Evolutionary conservation across 2,888 invertebrate species (phyloP), one percentile per base, ranked within the genome.

Genomic region (Acleris emargana): DNA sequence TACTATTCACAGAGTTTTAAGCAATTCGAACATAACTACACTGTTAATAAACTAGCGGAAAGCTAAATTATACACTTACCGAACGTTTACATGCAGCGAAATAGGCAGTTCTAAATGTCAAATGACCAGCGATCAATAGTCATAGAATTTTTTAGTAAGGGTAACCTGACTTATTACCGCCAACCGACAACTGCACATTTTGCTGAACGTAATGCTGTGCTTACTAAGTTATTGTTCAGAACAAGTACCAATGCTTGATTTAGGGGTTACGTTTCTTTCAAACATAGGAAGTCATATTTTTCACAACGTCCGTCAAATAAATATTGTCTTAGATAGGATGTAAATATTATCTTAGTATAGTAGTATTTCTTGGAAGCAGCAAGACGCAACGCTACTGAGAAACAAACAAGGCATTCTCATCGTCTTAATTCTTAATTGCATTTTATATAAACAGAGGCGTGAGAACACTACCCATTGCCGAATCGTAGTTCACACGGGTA

Each of bases 391-490:
- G 64, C 42, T 80, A 74, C 79, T 70, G 64, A 76, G 81, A 84
- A 82, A 72, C 76, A 79, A 76, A 75, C 77, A 67, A 73, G 70
- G 73, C 73, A 76, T 77, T 79, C 66, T 72, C 38, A 38, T 38
- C 63, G 73, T 74, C 76, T 79, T 80, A 80, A 80, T 81, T 78
- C 76, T 61, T 77, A 74, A 69, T 74, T 71, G 71, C 71, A 77
- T 50, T 67, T 58, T 58, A 77, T 74, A 81, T 84, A 84, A 85
- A 81, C 76, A 80, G 66, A 74, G 66, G 76, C 86, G 85, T 89
- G 90, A 78, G 89, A 90, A 82, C 70, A 76, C 79, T 78, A 77
- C 80, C 80, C 78, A 79, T 81, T 71, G 63, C 45, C 58, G 20
- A 51, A 57, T 72, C 62, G 76, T 64, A 70, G 70, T 80, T 83